phyloP scores from a whole-genome alignment of 2,797 vertebrate genomes.

The Myiothlypis chrysogaster region DNA sequence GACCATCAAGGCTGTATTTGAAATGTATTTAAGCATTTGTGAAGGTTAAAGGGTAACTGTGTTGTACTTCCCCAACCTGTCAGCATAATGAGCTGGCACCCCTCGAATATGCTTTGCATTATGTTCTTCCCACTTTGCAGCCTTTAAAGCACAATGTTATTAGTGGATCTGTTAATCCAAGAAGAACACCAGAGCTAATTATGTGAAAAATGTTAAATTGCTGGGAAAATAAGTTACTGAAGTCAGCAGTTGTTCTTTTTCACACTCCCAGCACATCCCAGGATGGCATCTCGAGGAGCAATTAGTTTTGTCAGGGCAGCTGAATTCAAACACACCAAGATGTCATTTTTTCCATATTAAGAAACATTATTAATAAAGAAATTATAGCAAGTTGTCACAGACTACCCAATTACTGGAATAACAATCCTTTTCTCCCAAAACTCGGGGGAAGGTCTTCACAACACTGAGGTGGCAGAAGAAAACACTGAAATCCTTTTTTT shows the following conservation, averaged over 20 bases:
- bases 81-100: conserved; percentile 5
- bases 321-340: conserved; percentile 52
- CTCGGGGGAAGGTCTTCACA: conserved; percentile 45
- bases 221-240: conserved; percentile 51
- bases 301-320: conserved; percentile 69
- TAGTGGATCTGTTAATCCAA: conserved; percentile 63
- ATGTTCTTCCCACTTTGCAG: not conserved
- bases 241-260: conserved; percentile 69
- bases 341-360: conserved; percentile 57
- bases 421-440: conserved; percentile 40
- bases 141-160: conserved; percentile 52
- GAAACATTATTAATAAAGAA: conserved; percentile 72
- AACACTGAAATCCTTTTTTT: not conserved
- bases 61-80: conserved; percentile 21
- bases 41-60: conserved; percentile 20
- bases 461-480: not conserved
- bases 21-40: conserved; percentile 23
- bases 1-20: not conserved
- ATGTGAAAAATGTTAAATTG: conserved; percentile 66
- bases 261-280: conserved; percentile 35
- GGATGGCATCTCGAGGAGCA: conserved; percentile 61
- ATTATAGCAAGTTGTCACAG: conserved; percentile 60
- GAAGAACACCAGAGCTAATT: conserved; percentile 61
- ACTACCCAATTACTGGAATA: conserved; percentile 63
- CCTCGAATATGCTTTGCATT: conserved; percentile 3